Evolutionary conservation across 2,113 vertebrate genomes (phyloP).

Genomic region (Odobenus rosmarus): DNA sequence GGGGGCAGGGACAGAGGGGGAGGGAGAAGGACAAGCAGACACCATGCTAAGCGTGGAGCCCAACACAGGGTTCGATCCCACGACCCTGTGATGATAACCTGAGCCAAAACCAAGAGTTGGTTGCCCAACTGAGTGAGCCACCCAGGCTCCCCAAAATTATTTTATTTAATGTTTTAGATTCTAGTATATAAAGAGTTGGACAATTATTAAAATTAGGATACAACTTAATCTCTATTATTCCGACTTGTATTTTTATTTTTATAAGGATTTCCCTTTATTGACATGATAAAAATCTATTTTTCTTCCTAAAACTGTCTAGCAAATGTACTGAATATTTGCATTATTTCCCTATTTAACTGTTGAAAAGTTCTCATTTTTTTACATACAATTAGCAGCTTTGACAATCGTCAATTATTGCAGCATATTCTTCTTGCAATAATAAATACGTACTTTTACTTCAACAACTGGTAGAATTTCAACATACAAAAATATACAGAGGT

Average conservation of each 20-base stretch:
- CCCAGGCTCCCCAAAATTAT: neutral
- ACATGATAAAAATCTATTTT: neutral
- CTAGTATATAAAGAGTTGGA: neutral
- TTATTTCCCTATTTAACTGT: neutral
- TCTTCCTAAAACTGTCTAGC: neutral
- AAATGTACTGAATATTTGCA: neutral
- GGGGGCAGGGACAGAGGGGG: too few species aligned
- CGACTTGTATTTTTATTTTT: slow-evolving; percentile 13
- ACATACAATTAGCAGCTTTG: neutral
- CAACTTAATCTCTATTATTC: neutral
- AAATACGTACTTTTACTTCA: neutral
- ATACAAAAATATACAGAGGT: neutral
- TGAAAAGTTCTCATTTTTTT: neutral
- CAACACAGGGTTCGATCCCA: too few species aligned
- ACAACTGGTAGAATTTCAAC: neutral
- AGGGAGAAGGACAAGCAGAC: too few species aligned
- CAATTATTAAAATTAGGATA: neutral
- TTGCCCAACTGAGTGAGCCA: neutral
- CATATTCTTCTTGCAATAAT: neutral
- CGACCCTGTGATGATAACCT: too few species aligned
- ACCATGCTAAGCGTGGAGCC: too few species aligned
- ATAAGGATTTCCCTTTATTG: neutral
- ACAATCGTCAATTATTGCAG: neutral
- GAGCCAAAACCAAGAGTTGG: too few species aligned
- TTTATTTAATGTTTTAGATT: neutral